phyloP scores from a whole-genome alignment of 2,888 invertebrate species.

The Phorcus lineatus region DNA sequence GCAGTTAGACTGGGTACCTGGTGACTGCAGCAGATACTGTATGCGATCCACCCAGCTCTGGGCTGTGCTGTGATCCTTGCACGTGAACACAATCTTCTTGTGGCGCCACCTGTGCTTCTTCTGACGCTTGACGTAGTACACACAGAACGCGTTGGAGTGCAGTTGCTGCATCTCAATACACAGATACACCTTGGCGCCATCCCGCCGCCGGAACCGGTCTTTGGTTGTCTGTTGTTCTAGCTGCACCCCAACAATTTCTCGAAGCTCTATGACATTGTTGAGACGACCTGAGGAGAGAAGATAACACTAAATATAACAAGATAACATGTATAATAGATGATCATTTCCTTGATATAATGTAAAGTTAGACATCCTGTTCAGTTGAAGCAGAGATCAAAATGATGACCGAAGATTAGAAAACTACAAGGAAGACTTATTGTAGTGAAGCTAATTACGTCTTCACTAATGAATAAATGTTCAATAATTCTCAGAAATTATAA shows the following conservation, averaged over 20 bases:
- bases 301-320: no score
- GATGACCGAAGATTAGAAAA: no score
- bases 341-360: no score
- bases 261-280: constrained; percentile 34
- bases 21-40: constrained; percentile 65
- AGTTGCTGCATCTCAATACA: constrained; percentile 62
- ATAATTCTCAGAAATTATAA: no score
- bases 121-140: constrained; percentile 59
- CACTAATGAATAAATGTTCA: no score
- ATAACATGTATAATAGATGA: no score
- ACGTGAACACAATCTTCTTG: constrained; percentile 62
- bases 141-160: constrained; percentile 59
- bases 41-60: constrained; percentile 70
- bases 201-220: constrained; percentile 37
- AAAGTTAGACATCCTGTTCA: no score
- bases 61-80: constrained; percentile 69
- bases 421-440: no score
- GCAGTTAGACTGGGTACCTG: constrained; percentile 51
- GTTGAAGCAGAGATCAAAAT: no score
- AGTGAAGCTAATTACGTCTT: no score
- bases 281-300: neutral
- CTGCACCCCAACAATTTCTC: constrained; percentile 44
- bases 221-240: constrained; percentile 15
- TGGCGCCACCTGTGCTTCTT: constrained; percentile 68
- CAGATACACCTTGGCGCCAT: constrained; percentile 47